Evolutionary conservation across 2,888 invertebrate species (phyloP).

Genomic region (Andrena chrysosceles): DNA sequence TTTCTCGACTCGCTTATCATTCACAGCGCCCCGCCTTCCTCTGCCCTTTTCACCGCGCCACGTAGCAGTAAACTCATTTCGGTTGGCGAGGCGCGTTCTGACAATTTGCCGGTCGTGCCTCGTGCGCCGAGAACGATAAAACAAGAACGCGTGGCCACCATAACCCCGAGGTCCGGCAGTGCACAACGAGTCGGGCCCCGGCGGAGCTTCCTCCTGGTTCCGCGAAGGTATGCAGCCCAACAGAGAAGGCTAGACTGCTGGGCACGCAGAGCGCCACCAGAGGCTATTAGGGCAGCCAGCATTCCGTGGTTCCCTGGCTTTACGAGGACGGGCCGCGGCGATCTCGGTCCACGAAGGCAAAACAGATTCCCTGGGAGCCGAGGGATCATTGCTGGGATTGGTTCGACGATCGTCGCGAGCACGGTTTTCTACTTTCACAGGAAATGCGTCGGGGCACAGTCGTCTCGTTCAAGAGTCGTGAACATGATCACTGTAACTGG

Average conservation of each 20-base stretch:
- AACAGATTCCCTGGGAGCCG: conserved; percentile 6
- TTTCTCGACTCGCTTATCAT: too few relatives aligned
- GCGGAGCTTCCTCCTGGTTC: conserved; percentile 26
- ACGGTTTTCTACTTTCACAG: background rate
- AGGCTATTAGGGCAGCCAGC: conserved; percentile 67
- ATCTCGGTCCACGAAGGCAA: conserved; percentile 36
- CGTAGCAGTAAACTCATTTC: conserved; percentile 35
- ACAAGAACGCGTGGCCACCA: conserved; percentile 64
- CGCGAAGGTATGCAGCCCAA: conserved; percentile 63
- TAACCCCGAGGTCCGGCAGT: conserved; percentile 48
- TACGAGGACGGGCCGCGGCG: conserved; percentile 51
- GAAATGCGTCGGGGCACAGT: background rate
- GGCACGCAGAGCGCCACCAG: conserved; percentile 68
- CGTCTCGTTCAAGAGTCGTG: too few relatives aligned
- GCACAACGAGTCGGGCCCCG: conserved; percentile 44
- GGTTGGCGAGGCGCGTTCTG: conserved; percentile 43
- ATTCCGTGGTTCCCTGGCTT: conserved; percentile 63
- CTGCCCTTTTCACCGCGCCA: background rate
- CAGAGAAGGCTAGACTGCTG: conserved; percentile 63
- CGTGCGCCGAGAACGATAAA: conserved; percentile 61
- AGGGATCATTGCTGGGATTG: conserved; percentile 20
- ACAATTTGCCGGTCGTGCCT: conserved; percentile 65
- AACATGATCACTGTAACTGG: too few relatives aligned
- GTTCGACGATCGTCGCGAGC: background rate
- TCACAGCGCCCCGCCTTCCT: too few relatives aligned